Percentiles rank a stretch among this genome's conserved stretches.
Conservation (phyloP, 2,888 invertebrate species). For the Adineta ricciae region DNA sequence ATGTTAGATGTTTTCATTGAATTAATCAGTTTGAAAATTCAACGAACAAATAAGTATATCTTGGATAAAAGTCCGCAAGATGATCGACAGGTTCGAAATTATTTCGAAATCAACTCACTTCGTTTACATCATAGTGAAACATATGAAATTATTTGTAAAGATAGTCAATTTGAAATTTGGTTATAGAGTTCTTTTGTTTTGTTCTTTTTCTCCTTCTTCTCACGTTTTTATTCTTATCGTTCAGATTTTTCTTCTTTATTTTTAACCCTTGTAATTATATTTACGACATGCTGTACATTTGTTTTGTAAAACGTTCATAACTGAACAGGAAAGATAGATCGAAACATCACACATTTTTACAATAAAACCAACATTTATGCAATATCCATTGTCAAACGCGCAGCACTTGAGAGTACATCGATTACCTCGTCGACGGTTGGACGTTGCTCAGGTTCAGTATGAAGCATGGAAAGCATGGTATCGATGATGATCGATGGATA, state of each 20-base stretch:
- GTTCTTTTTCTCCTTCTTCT: neutral
- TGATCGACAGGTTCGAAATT: neutral
- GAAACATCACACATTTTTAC: neutral
- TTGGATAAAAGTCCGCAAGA: neutral
- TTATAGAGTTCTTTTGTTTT: neutral
- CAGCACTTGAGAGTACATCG: neutral
- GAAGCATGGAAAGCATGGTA: neutral
- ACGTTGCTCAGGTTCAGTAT: neutral
- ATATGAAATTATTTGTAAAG: neutral
- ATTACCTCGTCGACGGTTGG: neutral
- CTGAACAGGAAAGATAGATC: neutral
- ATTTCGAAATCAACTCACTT: neutral
- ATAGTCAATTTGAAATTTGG: conserved; percentile 3
- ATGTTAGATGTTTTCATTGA: neutral
- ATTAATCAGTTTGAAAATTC: neutral
- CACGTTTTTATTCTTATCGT: neutral
- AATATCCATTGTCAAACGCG: neutral
- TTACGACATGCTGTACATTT: neutral
- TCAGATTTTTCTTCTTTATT: neutral
- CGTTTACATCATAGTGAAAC: neutral
- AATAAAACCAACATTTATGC: neutral
- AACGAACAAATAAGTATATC: neutral
- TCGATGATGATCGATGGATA: neutral
- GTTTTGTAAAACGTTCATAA: neutral
- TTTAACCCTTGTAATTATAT: neutral